phyloP scores from a whole-genome alignment of 2,888 invertebrate species.

The Willowsia nigromaculata region DNA sequence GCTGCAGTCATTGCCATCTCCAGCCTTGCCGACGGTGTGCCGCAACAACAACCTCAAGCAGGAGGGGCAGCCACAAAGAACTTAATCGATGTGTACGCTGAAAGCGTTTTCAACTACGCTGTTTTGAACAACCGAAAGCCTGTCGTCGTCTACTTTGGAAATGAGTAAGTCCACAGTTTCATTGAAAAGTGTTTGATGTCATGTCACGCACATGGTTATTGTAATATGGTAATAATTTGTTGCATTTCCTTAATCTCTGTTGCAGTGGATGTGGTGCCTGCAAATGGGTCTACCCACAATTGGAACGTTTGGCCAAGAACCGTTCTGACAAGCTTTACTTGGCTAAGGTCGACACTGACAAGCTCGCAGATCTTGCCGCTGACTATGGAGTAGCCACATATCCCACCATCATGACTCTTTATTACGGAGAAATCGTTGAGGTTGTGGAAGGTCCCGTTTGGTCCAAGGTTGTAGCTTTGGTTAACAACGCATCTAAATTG shows the following conservation, averaged over 20 bases:
- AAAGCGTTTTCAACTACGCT: conserved; percentile 62
- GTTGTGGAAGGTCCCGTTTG: conserved; percentile 60
- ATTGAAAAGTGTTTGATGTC: too few relatives aligned
- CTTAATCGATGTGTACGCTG: conserved; percentile 58
- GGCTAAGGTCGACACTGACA: conserved; percentile 67
- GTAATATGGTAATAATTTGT: neutral
- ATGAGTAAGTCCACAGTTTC: conserved; percentile 52
- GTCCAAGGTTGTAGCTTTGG: conserved; percentile 59
- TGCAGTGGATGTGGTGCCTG: conserved; percentile 35
- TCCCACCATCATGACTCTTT: conserved; percentile 61
- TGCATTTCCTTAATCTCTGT: neutral
- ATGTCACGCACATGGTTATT: too few relatives aligned
- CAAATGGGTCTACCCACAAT: conserved; percentile 61
- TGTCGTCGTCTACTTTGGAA: conserved; percentile 63
- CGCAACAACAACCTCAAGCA: neutral
- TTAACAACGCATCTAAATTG: conserved; percentile 59
- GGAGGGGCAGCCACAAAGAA: conserved; percentile 32
- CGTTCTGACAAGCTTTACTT: conserved; percentile 52
- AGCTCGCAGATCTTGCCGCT: conserved; percentile 45
- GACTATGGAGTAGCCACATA: conserved; percentile 44
- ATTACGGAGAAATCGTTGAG: conserved; percentile 60
- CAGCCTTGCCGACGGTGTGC: neutral
- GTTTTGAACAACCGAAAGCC: conserved; percentile 67
- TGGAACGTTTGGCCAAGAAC: conserved; percentile 62
- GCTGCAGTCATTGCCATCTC: conserved; percentile 41